These are phyloP conservation scores for Diacarnus erythraeanus DNA, from an alignment of 37 sponge, comb jelly and placozoan genomes.

Conservation along the genomic window DNA sequence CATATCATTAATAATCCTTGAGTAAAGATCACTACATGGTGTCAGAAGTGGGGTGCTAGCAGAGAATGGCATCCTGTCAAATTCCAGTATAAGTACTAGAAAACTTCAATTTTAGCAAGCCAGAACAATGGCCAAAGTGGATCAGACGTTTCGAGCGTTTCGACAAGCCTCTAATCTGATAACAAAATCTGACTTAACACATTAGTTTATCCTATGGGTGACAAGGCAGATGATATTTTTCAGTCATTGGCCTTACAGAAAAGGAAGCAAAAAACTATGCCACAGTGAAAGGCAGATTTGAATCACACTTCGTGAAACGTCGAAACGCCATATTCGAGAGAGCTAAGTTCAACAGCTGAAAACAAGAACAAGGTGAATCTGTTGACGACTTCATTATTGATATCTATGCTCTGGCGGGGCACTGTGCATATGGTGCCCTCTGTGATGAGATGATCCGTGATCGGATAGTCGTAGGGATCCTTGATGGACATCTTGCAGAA, in stretches of 20 bases:
- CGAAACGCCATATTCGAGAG: too few relatives aligned
- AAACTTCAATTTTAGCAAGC: slow-evolving; percentile 15
- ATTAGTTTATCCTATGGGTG: slow-evolving; percentile 16
- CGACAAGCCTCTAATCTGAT: slow-evolving; percentile 7
- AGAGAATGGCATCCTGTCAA: too few relatives aligned
- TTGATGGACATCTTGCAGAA: slow-evolving; percentile 27
- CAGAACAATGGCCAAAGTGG: slow-evolving; percentile 44
- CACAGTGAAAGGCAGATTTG: slow-evolving; percentile 3
- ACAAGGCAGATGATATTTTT: slow-evolving; percentile 31
- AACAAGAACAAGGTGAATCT: slow-evolving; percentile 28
- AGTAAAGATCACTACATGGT: slow-evolving; percentile 18
- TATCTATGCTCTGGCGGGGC: slow-evolving; percentile 17
- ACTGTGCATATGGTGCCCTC: slow-evolving; percentile 25
- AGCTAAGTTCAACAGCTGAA: too few relatives aligned
- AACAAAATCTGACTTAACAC: slow-evolving; percentile 7
- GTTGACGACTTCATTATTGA: slow-evolving; percentile 39
- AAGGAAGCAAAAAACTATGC: slow-evolving; percentile 5
- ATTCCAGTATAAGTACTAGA: not conserved
- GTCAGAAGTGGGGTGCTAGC: slow-evolving; percentile 3
- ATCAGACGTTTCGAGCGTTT: slow-evolving; percentile 32
- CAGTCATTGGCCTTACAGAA: slow-evolving; percentile 12
- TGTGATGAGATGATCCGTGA: slow-evolving; percentile 44
- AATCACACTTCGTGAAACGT: too few relatives aligned
- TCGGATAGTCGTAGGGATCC: slow-evolving; percentile 29
- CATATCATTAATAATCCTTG: too few relatives aligned